These are phyloP conservation scores for Urechis unicinctus DNA, from an alignment of 2,888 invertebrate species.

Conservation along the genomic window DNA sequence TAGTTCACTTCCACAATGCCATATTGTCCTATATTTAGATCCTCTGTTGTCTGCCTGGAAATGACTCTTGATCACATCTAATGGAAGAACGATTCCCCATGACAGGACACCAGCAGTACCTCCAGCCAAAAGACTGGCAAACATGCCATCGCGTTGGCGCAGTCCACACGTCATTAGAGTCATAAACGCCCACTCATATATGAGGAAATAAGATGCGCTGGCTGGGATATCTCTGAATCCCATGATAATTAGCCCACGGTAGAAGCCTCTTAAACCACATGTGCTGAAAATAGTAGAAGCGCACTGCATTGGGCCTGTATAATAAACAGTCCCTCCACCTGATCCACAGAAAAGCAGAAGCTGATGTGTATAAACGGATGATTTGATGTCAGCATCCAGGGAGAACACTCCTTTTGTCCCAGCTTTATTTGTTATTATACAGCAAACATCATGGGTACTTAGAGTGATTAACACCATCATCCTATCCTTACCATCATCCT, in stretches of 20 bases:
- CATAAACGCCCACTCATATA: not conserved
- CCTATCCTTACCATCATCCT: no score
- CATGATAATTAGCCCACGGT: not conserved
- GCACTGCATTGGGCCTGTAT: not conserved
- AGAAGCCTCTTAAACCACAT: not conserved
- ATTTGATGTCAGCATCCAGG: no score
- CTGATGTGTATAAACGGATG: no score
- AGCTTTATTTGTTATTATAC: no score
- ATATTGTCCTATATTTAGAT: not conserved
- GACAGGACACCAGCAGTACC: conserved; percentile 57
- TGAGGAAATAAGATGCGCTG: not conserved
- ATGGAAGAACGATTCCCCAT: conserved; percentile 65
- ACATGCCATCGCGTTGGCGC: conserved; percentile 45
- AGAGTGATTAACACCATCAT: no score
- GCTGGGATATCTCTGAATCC: not conserved
- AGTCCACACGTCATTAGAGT: not conserved
- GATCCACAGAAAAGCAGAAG: no score
- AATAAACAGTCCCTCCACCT: not conserved
- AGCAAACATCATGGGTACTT: no score
- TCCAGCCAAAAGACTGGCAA: conserved; percentile 42
- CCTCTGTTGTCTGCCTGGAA: conserved; percentile 62
- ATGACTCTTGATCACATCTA: conserved; percentile 69
- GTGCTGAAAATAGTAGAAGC: not conserved
- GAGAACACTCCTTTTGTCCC: no score
- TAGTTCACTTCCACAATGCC: conserved; percentile 3